Percentiles rank a stretch among this genome's conserved stretches.
phyloP scores from a whole-genome alignment of 2,113 vertebrate species.

The Labrus mixtus region DNA sequence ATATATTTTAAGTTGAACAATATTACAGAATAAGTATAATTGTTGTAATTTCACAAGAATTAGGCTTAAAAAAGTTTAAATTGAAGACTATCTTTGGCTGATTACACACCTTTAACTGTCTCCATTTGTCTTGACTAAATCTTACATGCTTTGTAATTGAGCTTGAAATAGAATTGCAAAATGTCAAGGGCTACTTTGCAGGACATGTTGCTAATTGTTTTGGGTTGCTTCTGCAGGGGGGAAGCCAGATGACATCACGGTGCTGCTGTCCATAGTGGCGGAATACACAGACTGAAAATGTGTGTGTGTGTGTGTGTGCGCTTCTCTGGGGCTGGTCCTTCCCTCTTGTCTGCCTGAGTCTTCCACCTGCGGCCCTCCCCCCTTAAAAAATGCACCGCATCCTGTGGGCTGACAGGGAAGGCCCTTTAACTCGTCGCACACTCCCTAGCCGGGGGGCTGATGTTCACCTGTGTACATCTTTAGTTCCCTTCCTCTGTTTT shows the following conservation, averaged over 20 bases:
- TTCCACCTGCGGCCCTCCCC: constrained; percentile 59
- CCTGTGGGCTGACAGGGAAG: constrained; percentile 39
- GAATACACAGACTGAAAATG: constrained; percentile 94
- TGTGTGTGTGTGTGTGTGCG: constrained; percentile 1
- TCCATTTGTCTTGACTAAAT: no score
- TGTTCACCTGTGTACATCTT: constrained; percentile 42
- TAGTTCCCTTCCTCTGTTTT: constrained; percentile 56
- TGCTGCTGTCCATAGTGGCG: constrained; percentile 97
- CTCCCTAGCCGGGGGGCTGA: constrained; percentile 29
- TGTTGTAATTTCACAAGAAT: no score
- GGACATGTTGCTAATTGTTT: not conserved
- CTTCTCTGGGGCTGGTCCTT: constrained; percentile 40
- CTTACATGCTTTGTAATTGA: no score
- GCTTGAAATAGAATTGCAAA: no score
- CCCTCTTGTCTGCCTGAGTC: constrained; percentile 59
- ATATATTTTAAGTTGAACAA: no score
- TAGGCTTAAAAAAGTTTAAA: no score
- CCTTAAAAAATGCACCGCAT: constrained; percentile 57
- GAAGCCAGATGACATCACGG: constrained; percentile 99
- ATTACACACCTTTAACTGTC: no score
- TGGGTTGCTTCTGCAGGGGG: constrained; percentile 85
- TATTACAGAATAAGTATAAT: no score
- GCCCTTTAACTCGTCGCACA: constrained; percentile 31
- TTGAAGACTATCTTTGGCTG: no score
- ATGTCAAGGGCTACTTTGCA: not conserved